Evolutionary conservation across 2,113 vertebrate species (phyloP).

Genomic region (Crotophaga sulcirostris): DNA sequence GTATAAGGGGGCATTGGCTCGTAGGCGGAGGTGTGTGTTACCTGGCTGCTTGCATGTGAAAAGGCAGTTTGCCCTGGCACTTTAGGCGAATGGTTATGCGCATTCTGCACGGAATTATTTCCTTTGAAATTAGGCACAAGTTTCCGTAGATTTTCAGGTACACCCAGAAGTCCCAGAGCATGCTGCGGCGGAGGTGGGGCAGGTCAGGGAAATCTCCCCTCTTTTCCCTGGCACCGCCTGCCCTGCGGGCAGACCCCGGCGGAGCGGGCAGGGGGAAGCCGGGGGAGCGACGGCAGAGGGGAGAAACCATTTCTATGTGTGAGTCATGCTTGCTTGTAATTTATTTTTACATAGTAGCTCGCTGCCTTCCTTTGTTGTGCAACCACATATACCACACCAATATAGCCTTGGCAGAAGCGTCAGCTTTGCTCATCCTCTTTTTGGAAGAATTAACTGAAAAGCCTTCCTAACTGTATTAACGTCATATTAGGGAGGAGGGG

Average conservation of each 20-base stretch:
- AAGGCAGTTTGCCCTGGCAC: background rate
- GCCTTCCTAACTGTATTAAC: fast-evolving
- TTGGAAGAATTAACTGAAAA: background rate
- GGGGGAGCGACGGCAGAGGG: no score
- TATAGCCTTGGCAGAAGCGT: fast-evolving
- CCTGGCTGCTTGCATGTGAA: background rate
- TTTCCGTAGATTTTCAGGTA: background rate
- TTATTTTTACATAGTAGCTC: fast-evolving
- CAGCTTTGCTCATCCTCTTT: fast-evolving
- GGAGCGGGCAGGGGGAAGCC: no score
- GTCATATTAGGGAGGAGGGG: background rate
- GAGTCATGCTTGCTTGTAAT: background rate
- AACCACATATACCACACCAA: background rate
- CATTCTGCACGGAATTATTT: background rate
- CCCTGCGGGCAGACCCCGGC: no score
- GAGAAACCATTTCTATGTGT: fast-evolving
- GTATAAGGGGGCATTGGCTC: background rate
- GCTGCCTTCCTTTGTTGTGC: background rate
- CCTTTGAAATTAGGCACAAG: background rate
- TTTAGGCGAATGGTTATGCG: background rate
- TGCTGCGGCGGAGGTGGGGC: background rate
- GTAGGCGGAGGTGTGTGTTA: background rate
- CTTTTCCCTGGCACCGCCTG: no score
- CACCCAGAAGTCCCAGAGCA: background rate
- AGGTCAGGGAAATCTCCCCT: no score